Evolutionary conservation across 2,113 vertebrate species (phyloP).

Genomic region (Pteronura brasiliensis): DNA sequence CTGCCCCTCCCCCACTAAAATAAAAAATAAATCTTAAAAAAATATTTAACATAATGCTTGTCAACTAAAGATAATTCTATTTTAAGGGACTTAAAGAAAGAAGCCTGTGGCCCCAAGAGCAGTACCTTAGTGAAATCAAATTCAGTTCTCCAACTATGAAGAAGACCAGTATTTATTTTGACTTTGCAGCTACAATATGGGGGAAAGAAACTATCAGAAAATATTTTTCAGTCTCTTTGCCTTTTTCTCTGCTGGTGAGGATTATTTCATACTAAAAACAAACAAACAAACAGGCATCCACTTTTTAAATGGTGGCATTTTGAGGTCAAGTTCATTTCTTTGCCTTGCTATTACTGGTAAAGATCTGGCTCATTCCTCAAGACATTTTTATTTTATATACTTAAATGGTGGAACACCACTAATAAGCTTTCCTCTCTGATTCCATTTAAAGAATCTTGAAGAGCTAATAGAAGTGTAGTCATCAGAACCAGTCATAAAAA

Average conservation of each 20-base stretch:
- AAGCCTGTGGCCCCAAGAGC: neutral
- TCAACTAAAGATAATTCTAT: neutral
- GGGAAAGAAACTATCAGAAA: neutral
- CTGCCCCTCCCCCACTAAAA: neutral
- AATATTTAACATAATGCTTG: neutral
- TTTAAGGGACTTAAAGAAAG: neutral
- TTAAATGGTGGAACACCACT: slow-evolving; percentile 9
- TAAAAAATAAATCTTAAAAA: neutral
- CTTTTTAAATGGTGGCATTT: neutral
- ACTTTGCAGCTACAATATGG: neutral
- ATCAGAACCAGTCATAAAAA: slow-evolving; percentile 45
- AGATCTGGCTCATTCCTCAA: neutral
- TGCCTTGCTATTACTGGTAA: neutral
- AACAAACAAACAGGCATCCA: neutral
- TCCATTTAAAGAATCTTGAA: slow-evolving; percentile 18
- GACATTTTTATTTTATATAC: neutral
- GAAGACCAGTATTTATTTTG: neutral
- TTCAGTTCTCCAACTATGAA: neutral
- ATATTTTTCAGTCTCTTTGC: neutral
- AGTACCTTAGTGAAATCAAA: neutral
- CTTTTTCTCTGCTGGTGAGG: neutral
- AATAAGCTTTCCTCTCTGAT: slow-evolving; percentile 10
- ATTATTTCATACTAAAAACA: neutral
- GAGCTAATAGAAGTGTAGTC: neutral
- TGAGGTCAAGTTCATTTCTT: neutral